Conservation (phyloP, 1,140 invertebrate species). For the Diprion similis region DNA sequence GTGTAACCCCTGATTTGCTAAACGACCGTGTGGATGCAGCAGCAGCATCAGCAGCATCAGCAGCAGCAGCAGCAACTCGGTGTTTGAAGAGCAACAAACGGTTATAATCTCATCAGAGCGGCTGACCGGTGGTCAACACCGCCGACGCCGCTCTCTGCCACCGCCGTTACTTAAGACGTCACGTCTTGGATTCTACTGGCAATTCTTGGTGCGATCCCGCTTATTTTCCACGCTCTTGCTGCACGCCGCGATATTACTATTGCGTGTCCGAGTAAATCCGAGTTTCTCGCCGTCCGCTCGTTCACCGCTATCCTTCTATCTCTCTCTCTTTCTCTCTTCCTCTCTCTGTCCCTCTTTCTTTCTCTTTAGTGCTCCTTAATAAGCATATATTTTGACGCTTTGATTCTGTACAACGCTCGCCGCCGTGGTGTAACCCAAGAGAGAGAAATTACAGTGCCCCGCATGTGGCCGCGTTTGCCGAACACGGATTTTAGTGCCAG, state of each 20-base stretch:
- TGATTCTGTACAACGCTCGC: too few relatives aligned
- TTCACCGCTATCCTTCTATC: not conserved
- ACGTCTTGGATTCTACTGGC: not conserved
- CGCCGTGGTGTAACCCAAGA: too few relatives aligned
- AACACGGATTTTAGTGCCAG: too few relatives aligned
- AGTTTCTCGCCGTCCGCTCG: not conserved
- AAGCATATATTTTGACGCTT: too few relatives aligned
- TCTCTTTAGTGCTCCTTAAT: too few relatives aligned
- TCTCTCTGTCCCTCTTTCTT: too few relatives aligned
- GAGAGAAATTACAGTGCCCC: too few relatives aligned
- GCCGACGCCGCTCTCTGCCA: not conserved
- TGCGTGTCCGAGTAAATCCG: not conserved
- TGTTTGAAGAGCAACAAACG: conserved; percentile 7
- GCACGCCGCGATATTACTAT: not conserved
- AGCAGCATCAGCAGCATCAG: not conserved
- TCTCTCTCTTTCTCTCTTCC: too few relatives aligned
- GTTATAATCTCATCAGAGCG: conserved; percentile 2
- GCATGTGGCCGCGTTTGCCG: too few relatives aligned
- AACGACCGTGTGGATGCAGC: not conserved
- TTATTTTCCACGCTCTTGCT: not conserved
- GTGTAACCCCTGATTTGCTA: conserved; percentile 2
- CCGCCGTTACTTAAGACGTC: conserved; percentile 6
- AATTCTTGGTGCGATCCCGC: not conserved
- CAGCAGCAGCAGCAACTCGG: not conserved
- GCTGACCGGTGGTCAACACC: not conserved